Base-by-base conservation (phyloP, 1,140 invertebrate genomes). In the Neodiprion fabricii region DNA sequence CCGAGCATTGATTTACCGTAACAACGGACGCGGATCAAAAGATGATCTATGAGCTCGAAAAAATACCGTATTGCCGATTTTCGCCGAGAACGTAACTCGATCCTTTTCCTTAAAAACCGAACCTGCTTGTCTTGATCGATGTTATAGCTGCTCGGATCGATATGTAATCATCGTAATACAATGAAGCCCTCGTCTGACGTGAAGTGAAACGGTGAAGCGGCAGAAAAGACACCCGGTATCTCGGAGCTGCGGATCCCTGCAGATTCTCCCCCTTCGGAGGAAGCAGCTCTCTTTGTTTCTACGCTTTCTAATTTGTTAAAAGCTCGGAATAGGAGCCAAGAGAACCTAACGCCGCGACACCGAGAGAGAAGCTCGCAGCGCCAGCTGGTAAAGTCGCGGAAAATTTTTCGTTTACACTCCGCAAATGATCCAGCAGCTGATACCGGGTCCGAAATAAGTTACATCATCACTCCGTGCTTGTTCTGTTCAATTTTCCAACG, bases 271-370 rank as follows among this genome's bases (percentile, higher is more conserved):
- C 74, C 71, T n/a, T 53, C 28, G 50, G 65, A 66, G 65, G 47
- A 40, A 2, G 28, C 1, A 40, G 1, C 2, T 17, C 68, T 40
- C 23, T 70, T 70, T 70, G 75, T 79, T 73, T 69, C 79, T 77
- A 53, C 67, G 77, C 79, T 84, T 84, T 40, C 28, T 86, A 86
- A 86, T 85, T 85, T 85, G 80, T 84, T 85, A 82, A 85, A 85
- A 85, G 80, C 80, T 77, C 75, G 79, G 79, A 78, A 77, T 80
- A 72, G 69, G 73, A 72, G 71, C 66, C 49, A 48, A 40, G 2
- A 40, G 1, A 40, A 3, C 70, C 53, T 40, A 70, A 49, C 72
- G 61, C 70, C 48, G 48, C 53, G 14, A 28, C 67, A 65, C 23
- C 67, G n/a, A 12, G 28, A 12, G 12, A 28, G 68, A 70, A 5